phyloP scores from a whole-genome alignment of 2,113 vertebrate species.

The Takifugu flavidus region DNA sequence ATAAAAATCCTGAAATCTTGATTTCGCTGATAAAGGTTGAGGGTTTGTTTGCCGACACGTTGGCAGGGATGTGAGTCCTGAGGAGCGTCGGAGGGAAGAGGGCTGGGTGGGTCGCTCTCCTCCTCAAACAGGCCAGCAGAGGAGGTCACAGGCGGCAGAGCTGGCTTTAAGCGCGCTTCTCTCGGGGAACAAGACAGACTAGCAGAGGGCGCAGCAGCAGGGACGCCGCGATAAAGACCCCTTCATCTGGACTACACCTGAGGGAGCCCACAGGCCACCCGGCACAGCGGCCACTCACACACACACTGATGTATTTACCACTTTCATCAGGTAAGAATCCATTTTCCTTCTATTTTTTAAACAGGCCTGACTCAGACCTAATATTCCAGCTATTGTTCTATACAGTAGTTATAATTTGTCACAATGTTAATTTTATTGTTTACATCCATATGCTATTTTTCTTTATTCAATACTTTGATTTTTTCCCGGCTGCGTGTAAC shows the following conservation, averaged over 20 bases:
- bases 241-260: constrained; percentile 75
- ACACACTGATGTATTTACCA: constrained; percentile 5
- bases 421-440: too few relatives aligned
- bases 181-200: constrained; percentile 55
- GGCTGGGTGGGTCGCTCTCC: constrained; percentile 36
- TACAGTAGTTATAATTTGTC: too few relatives aligned
- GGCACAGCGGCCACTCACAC: constrained; percentile 31
- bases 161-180: constrained; percentile 61
- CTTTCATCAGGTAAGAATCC: background rate
- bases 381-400: too few relatives aligned
- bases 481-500: too few relatives aligned
- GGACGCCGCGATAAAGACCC: constrained; percentile 63
- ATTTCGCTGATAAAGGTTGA: constrained; percentile 31
- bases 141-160: constrained; percentile 60
- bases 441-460: too few relatives aligned
- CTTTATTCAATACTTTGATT: too few relatives aligned
- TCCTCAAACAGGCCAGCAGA: constrained; percentile 44
- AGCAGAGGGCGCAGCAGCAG: constrained; percentile 56
- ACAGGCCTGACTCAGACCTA: too few relatives aligned
- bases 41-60: constrained; percentile 41
- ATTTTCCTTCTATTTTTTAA: too few relatives aligned
- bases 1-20: constrained; percentile 44
- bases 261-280: constrained; percentile 64
- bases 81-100: background rate
- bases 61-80: background rate